Evolutionary conservation across 2,797 vertebrate genomes (phyloP), one percentile per base, ranked within the genome.

Genomic region (Nasua narica): DNA sequence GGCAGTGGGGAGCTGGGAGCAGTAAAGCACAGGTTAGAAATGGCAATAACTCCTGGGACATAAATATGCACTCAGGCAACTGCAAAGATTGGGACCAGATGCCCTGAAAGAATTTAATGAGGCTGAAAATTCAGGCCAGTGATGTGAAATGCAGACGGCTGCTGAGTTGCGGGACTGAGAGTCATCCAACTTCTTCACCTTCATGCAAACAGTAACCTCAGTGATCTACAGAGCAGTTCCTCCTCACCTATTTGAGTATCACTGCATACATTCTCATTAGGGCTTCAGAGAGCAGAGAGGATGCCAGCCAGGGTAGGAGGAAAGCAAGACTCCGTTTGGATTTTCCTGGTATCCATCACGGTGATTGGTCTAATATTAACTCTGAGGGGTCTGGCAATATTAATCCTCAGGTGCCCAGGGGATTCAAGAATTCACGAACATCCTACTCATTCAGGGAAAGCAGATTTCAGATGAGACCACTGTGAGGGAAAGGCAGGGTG

Each of bases 111-210:
- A 95, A 97, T 86, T 91, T 93, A 96, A 95, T 95, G 91, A 93
- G 87, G 90, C 97, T 95, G 87, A 96, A 96, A 87, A 97, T 78
- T 90, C 95, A 97, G 95, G 84, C 94, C 94, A 94, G 65, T 81
- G 89, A 94, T 93, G 86, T 72, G 48, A 91, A 92, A 70, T 72
- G 11, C 95, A 97, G 91, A 76, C 72, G 92, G 76, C 76, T 91
- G 86, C 62, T 85, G 72, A 94, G 89, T 13, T 87, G 18, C 50
- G 0, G 8, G 48, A 58, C 85, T 54, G 77, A 87, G 70, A 95
- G 40, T 91, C 70, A 82, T 74, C n/a, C 69, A 87, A 25, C 78
- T 90, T 92, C 90, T 92, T 88, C 76, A 43, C 90, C 46, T 94
- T 62, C 84, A 92, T 81, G 78, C 94, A 96, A 90, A 93, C 87